Evolutionary conservation across 2,888 invertebrate species (phyloP).

Genomic region (Craniophora ligustri): DNA sequence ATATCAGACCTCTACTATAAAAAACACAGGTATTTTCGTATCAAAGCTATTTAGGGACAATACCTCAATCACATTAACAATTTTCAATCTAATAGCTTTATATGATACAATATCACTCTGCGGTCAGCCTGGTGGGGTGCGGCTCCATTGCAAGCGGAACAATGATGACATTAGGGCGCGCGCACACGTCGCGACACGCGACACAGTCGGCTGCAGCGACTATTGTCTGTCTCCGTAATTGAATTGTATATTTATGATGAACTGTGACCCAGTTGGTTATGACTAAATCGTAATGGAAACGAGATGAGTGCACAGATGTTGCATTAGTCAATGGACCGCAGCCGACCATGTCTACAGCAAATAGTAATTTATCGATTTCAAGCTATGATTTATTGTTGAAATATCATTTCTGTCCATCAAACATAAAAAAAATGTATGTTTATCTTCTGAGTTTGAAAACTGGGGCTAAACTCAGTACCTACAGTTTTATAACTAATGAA

Average conservation of each 20-base stretch:
- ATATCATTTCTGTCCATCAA: no score
- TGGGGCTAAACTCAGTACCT: no score
- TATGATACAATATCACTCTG: constrained; percentile 6
- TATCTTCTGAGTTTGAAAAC: no score
- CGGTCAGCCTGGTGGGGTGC: constrained; percentile 2
- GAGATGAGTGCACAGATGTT: not conserved
- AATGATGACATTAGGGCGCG: constrained; percentile 25
- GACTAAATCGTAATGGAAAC: constrained; percentile 3
- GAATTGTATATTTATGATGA: constrained; percentile 3
- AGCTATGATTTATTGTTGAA: no score
- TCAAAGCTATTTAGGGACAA: not conserved
- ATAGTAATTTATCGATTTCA: no score
- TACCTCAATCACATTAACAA: not conserved
- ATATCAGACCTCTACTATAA: no score
- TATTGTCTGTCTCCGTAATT: constrained; percentile 24
- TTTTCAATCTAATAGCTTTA: not conserved
- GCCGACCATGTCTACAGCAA: no score
- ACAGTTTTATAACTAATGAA: no score
- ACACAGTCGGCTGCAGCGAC: constrained; percentile 23
- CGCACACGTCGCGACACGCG: not conserved
- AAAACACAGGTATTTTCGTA: no score
- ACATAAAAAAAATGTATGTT: no score
- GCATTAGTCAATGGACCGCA: not conserved
- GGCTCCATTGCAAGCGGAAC: not conserved
- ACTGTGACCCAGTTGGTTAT: constrained; percentile 10